Evolutionary conservation across 2,113 vertebrate genomes (phyloP).

Genomic region (Heliornis fulica): DNA sequence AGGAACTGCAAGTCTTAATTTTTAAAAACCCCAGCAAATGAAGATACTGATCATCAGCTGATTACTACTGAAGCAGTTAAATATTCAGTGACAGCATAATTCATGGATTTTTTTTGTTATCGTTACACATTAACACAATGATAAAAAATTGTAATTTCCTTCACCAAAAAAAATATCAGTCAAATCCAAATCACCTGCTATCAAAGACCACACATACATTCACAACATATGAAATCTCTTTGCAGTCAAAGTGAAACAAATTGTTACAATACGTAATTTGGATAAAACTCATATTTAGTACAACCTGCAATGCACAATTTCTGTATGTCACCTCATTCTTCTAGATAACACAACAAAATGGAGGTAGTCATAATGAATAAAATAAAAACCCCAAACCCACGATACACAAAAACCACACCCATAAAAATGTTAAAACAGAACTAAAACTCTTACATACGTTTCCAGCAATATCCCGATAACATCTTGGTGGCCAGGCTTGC

Average conservation of each 20-base stretch:
- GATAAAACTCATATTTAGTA: neutral
- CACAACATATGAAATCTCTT: neutral
- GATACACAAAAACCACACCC: neutral
- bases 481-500: neutral
- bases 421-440: neutral
- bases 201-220: neutral
- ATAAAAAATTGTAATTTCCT: neutral
- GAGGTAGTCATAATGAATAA: neutral
- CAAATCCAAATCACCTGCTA: neutral
- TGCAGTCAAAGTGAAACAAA: neutral
- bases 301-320: neutral
- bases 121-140: neutral
- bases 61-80: neutral
- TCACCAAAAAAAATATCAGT: neutral
- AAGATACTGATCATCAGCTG: neutral
- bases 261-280: neutral
- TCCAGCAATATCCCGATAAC: neutral
- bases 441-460: neutral
- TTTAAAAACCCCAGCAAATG: neutral
- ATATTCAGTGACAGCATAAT: neutral
- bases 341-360: neutral
- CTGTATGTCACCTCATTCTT: neutral
- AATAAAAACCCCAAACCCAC: fast-evolving
- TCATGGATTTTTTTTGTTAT: neutral
- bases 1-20: constrained; percentile 51